A percentile compares a stretch with the other conserved stretches of the same genome.
phyloP scores from a whole-genome alignment of 1,140 invertebrate genomes.

The Leguminivora glycinivorella region DNA sequence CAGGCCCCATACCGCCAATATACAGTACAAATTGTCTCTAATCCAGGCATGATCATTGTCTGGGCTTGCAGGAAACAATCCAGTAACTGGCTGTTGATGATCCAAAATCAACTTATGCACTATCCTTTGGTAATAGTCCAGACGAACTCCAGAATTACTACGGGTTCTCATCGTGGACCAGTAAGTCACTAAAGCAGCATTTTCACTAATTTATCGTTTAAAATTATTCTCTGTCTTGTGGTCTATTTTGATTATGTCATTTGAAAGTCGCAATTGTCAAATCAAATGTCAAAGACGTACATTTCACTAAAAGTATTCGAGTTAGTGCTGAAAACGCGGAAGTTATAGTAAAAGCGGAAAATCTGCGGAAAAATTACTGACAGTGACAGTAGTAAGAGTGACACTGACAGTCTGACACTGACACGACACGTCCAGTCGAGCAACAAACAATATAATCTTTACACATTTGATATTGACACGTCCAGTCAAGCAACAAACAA shows the following conservation, averaged over 20 bases:
- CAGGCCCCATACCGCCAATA: conserved; percentile 97
- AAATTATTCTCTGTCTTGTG: not conserved
- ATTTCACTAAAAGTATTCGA: conserved; percentile 37
- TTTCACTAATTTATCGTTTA: conserved; percentile 14
- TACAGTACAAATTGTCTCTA: conserved; percentile 98
- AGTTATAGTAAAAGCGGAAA: no score
- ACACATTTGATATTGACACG: no score
- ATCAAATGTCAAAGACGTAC: conserved; percentile 31
- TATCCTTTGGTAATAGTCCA: conserved; percentile 96
- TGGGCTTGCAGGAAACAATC: conserved; percentile 92
- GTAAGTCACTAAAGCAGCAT: conserved; percentile 4
- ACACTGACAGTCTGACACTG: no score
- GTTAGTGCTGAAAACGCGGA: not conserved
- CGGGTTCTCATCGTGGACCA: conserved; percentile 90
- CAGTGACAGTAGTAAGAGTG: not conserved
- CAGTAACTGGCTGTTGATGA: conserved; percentile 97
- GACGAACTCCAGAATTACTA: conserved; percentile 95
- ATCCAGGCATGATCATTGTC: conserved; percentile 98
- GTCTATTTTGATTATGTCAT: conserved; percentile 50
- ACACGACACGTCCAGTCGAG: no score
- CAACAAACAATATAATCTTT: no score
- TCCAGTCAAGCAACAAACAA: no score
- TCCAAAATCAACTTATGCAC: conserved; percentile 95
- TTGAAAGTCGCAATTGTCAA: conserved; percentile 64
- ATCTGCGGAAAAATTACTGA: no score